Evolutionary conservation across 2,797 vertebrate genomes (phyloP).

Genomic region (Cryptoprocta ferox): DNA sequence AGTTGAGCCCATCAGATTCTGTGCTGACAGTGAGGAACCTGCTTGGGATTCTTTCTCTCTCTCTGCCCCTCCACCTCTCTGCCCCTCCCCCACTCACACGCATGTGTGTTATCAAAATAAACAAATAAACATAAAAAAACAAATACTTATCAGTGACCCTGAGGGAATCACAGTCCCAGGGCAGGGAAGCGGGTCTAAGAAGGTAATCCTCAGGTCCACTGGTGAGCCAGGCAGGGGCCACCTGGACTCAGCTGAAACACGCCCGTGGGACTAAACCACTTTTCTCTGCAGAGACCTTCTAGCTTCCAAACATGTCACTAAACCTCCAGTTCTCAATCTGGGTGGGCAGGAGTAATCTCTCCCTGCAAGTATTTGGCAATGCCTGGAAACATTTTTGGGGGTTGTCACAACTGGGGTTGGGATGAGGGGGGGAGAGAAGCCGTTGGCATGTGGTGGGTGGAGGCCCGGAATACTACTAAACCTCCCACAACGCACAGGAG

Average conservation of each 20-base stretch:
- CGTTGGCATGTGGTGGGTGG: neutral
- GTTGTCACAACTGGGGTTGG: neutral
- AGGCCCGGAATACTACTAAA: neutral
- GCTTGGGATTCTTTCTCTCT: neutral
- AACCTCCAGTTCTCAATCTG: neutral
- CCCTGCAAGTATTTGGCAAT: neutral
- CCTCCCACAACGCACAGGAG: neutral
- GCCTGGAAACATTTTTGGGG: neutral
- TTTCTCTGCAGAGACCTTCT: neutral
- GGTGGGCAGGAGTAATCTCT: neutral
- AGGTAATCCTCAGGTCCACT: neutral
- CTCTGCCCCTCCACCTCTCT: neutral
- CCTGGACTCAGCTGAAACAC: neutral
- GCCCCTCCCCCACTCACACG: neutral
- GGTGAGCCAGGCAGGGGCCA: neutral
- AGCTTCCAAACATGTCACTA: neutral
- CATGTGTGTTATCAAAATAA: neutral
- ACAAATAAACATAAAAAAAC: neutral
- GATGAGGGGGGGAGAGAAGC: neutral
- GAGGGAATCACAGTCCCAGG: neutral
- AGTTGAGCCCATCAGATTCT: neutral
- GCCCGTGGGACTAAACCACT: neutral
- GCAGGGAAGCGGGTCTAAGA: neutral
- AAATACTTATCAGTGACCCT: neutral
- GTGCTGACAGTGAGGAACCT: neutral